Conservation (phyloP, 1,140 invertebrate genomes). For the Proctacanthus coquilletti region DNA sequence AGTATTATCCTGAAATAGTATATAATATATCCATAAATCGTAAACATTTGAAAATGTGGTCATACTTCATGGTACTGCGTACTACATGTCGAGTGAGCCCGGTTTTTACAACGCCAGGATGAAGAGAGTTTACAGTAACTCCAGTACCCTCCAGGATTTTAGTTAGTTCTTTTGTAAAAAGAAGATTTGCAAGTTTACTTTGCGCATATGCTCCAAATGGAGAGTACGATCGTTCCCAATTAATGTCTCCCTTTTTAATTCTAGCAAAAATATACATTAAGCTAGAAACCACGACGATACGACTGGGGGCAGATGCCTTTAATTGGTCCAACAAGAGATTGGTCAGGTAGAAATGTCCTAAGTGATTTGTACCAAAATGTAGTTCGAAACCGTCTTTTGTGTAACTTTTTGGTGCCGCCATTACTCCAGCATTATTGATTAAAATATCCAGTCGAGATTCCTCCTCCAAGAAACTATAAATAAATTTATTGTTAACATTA, state of each 20-base stretch:
- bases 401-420: conserved; percentile 46
- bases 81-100: conserved; percentile 55
- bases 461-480: conserved; percentile 34
- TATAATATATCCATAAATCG: too few relatives aligned
- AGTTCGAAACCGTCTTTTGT: conserved; percentile 68
- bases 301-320: conserved; percentile 36
- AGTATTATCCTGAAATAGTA: conserved; percentile 16
- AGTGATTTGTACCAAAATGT: conserved; percentile 61
- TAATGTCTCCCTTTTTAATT: conserved; percentile 55
- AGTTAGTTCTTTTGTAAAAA: conserved; percentile 51
- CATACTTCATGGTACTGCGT: conserved; percentile 19
- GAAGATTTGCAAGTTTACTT: conserved; percentile 59
- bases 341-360: conserved; percentile 76
- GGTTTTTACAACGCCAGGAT: conserved; percentile 58
- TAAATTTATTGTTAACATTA: too few relatives aligned
- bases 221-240: conserved; percentile 43
- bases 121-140: conserved; percentile 50
- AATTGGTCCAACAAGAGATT: conserved; percentile 48
- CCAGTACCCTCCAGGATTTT: conserved; percentile 38
- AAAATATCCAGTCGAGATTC: conserved; percentile 57
- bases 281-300: conserved; percentile 31
- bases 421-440: conserved; percentile 83
- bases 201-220: conserved; percentile 44
- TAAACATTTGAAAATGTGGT: too few relatives aligned
- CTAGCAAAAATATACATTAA: conserved; percentile 33